Conservation (phyloP, 2,113 vertebrate genomes). For the Nycticorax nycticorax region DNA sequence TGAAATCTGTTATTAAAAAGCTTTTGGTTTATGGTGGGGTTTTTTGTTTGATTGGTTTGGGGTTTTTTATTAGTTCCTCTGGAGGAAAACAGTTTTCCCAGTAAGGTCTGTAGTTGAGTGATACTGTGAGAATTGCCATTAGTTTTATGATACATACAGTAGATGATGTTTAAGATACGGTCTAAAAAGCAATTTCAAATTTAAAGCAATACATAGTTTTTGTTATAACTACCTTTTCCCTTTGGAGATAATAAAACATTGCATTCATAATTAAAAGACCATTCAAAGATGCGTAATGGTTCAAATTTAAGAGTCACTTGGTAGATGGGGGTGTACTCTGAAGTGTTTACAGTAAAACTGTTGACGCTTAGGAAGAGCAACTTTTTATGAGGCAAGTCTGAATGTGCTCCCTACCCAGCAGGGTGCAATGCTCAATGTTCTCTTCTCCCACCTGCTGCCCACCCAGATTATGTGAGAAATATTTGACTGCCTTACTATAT, state of each 20-base stretch:
- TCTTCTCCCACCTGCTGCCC: background rate
- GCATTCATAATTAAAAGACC: background rate
- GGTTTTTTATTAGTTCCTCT: background rate
- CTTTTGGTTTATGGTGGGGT: fast-evolving
- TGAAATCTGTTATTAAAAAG: background rate
- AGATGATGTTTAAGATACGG: background rate
- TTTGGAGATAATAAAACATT: background rate
- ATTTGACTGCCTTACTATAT: background rate
- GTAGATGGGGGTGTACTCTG: background rate
- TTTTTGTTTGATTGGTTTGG: background rate
- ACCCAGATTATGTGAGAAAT: background rate
- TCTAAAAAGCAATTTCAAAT: background rate
- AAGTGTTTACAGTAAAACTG: background rate
- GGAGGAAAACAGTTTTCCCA: background rate
- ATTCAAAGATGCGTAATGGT: background rate
- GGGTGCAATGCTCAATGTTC: background rate
- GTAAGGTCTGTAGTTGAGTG: background rate
- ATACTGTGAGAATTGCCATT: background rate
- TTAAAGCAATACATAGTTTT: background rate
- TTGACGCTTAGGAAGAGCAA: background rate
- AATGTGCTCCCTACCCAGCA: background rate
- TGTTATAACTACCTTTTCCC: background rate
- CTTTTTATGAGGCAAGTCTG: background rate
- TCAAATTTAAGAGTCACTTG: background rate
- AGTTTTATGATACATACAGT: background rate